A percentile compares a stretch with the other conserved stretches of the same genome.
These are phyloP conservation scores for Musca domestica DNA, from an alignment of 1,140 invertebrate species.

Conservation along the genomic window DNA sequence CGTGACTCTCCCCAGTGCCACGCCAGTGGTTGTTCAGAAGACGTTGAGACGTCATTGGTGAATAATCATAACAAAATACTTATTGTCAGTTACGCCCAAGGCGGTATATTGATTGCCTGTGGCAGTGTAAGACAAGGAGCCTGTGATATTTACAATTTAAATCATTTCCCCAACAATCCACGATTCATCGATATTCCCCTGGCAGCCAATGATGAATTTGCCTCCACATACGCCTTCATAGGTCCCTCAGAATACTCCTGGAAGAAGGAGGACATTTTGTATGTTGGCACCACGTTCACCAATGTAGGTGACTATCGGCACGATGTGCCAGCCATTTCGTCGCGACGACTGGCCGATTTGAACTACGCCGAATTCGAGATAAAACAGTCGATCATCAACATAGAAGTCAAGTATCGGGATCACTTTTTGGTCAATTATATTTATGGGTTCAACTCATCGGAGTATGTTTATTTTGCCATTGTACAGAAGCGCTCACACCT, in stretches of 20 bases:
- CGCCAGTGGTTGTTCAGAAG: constrained; percentile 74
- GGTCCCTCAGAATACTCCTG: constrained; percentile 83
- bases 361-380: constrained; percentile 81
- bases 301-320: constrained; percentile 90
- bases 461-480: constrained; percentile 93
- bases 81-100: constrained; percentile 74
- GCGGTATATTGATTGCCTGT: constrained; percentile 77
- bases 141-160: constrained; percentile 80
- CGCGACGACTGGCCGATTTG: constrained; percentile 74
- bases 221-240: constrained; percentile 92
- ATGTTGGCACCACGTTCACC: constrained; percentile 93
- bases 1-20: constrained; percentile 85
- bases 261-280: constrained; percentile 77
- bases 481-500: constrained; percentile 91
- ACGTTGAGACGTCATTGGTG: constrained; percentile 66
- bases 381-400: constrained; percentile 82
- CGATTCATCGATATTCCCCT: constrained; percentile 77
- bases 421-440: constrained; percentile 93
- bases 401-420: constrained; percentile 92
- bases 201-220: constrained; percentile 86
- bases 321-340: constrained; percentile 89
- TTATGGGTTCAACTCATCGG: constrained; percentile 91
- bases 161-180: constrained; percentile 72
- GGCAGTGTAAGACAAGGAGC: constrained; percentile 86
- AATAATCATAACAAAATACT: constrained; percentile 92